Evolutionary conservation across 2,797 vertebrate species (phyloP).

Genomic region (Pagetopsis macropterus): DNA sequence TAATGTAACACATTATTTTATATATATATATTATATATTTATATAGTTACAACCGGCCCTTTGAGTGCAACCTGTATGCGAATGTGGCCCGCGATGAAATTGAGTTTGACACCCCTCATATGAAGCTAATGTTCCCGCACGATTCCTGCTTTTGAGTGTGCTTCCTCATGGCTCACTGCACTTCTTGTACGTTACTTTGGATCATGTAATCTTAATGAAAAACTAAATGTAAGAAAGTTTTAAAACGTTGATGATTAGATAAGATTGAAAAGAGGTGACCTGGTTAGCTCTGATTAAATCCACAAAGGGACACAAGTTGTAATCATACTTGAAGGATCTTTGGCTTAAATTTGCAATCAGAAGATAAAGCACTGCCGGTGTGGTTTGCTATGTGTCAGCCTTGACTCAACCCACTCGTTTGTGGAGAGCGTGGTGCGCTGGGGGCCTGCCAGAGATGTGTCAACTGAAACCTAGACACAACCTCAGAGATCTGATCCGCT

Average conservation of each 20-base stretch:
- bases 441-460: constrained; percentile 58
- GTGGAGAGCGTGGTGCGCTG: constrained; percentile 64
- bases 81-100: too few species aligned
- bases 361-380: constrained; percentile 55
- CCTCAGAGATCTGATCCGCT: constrained; percentile 70
- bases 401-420: constrained; percentile 66
- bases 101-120: too few species aligned
- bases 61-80: too few species aligned
- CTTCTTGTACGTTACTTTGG: too few species aligned
- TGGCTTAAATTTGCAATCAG: constrained; percentile 55
- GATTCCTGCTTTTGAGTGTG: too few species aligned
- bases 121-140: too few species aligned
- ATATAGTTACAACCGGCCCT: too few species aligned
- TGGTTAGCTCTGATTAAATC: constrained; percentile 12
- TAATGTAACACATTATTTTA: too few species aligned
- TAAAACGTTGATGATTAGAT: neutral
- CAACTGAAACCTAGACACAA: constrained; percentile 73
- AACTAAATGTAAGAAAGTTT: neutral
- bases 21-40: too few species aligned
- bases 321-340: constrained; percentile 27
- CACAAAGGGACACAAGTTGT: constrained; percentile 22
- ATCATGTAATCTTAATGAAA: too few species aligned
- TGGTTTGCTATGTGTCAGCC: constrained; percentile 59
- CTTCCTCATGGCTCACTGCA: too few species aligned
- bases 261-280: neutral